Evolutionary conservation across 2,797 vertebrate genomes (phyloP).

Genomic region (Knipowitschia caucasica): DNA sequence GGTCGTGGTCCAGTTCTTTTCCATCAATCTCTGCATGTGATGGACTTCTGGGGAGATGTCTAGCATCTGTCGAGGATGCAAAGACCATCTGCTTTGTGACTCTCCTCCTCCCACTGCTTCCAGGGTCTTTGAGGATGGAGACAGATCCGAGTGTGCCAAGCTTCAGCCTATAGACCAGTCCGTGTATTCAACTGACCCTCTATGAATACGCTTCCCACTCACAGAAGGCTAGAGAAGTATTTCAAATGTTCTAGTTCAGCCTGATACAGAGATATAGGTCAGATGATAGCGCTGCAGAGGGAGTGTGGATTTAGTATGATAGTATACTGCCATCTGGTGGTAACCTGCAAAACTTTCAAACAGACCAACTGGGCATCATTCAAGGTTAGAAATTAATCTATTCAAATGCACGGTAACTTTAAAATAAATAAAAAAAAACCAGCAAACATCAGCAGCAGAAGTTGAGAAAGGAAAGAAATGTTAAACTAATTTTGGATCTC

Average conservation of each 20-base stretch:
- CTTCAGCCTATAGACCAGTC: slow-evolving; percentile 17
- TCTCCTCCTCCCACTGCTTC: slow-evolving; percentile 47
- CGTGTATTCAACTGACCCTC: slow-evolving; percentile 14
- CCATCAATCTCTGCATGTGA: slow-evolving; percentile 28
- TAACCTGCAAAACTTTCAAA: not conserved
- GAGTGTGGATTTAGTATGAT: slow-evolving; percentile 15
- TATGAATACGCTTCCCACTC: slow-evolving; percentile 43
- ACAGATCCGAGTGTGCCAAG: slow-evolving; percentile 15
- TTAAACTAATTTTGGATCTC: too few species aligned
- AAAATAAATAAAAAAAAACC: too few species aligned
- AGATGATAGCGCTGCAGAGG: slow-evolving; percentile 58
- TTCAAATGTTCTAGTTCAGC: slow-evolving; percentile 41
- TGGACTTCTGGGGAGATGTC: slow-evolving; percentile 36
- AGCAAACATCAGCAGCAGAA: too few species aligned
- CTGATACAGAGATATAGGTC: slow-evolving; percentile 67
- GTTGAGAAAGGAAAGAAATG: too few species aligned
- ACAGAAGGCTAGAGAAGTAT: slow-evolving; percentile 38
- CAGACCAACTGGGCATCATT: not conserved
- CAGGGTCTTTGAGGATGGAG: slow-evolving; percentile 42
- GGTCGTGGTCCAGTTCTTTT: slow-evolving; percentile 22
- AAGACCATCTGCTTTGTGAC: slow-evolving; percentile 70
- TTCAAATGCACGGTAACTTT: too few species aligned
- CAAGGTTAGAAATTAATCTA: not conserved
- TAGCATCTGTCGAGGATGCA: slow-evolving; percentile 56
- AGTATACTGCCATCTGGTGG: slow-evolving; percentile 68